Conservation (phyloP, 2,797 vertebrate species). For the Anomalospiza imberbis region DNA sequence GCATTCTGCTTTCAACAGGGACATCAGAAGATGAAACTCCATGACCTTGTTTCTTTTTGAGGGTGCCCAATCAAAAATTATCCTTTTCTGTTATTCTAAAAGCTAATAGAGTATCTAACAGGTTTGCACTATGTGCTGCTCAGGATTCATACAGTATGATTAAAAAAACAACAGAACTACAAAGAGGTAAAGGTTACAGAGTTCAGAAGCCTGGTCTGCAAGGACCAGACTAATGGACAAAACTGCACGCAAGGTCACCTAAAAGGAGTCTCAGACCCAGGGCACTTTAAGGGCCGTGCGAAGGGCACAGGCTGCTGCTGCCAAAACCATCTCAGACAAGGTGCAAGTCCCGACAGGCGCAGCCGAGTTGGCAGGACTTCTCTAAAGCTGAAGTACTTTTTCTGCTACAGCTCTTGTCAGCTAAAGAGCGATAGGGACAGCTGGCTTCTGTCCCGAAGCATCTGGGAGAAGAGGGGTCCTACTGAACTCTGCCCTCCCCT, state of each 20-base stretch:
- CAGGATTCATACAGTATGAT: not conserved
- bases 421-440: not conserved
- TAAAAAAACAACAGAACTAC: constrained; percentile 29
- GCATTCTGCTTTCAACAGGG: constrained; percentile 2
- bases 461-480: constrained; percentile 3
- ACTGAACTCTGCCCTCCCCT: constrained; percentile 4
- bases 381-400: constrained; percentile 1
- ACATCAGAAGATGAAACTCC: not conserved
- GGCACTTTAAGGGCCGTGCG: not conserved
- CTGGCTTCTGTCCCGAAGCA: constrained; percentile 12
- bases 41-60: not conserved
- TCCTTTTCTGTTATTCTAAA: constrained; percentile 5
- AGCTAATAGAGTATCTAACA: not conserved
- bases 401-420: not conserved
- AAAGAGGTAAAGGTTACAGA: not conserved
- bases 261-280: not conserved
- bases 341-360: not conserved
- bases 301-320: not conserved
- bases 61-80: not conserved
- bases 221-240: not conserved
- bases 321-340: constrained; percentile 39
- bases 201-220: not conserved
- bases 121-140: not conserved
- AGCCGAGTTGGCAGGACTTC: constrained; percentile 4
- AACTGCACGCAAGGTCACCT: not conserved